phyloP scores from a whole-genome alignment of 92 coral and sea anemone genomes.

The Porites lobata region DNA sequence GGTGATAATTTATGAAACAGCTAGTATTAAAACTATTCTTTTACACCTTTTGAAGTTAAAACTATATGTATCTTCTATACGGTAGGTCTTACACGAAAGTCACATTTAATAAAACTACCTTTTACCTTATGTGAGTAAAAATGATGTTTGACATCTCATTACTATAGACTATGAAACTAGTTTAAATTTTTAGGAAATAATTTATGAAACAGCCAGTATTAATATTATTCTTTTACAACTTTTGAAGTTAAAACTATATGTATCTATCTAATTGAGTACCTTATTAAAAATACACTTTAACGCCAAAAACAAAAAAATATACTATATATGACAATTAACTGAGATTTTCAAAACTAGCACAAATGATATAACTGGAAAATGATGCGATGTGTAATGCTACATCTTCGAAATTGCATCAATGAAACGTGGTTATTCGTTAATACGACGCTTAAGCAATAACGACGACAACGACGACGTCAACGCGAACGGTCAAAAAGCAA shows the following conservation, averaged over 20 bases:
- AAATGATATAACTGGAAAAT: no score
- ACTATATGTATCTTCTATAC: not conserved
- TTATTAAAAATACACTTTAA: not conserved
- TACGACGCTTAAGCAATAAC: no score
- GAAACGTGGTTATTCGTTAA: no score
- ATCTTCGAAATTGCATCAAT: no score
- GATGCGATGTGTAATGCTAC: no score
- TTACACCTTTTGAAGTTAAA: not conserved
- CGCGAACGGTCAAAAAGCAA: no score
- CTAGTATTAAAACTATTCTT: not conserved
- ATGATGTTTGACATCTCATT: not conserved
- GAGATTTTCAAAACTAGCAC: no score
- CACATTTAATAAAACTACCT: no score
- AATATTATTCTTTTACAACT: not conserved
- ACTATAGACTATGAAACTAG: not conserved
- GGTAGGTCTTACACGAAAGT: no score
- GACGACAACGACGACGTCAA: no score
- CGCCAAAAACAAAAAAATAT: not conserved
- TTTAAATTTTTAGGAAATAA: not conserved
- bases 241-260: not conserved
- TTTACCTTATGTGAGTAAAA: not conserved
- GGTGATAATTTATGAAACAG: no score
- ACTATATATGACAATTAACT: no score
- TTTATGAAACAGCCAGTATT: not conserved
- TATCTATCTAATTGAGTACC: not conserved